phyloP scores from a whole-genome alignment of 2,888 invertebrate genomes.

The Helicoverpa assulta region DNA sequence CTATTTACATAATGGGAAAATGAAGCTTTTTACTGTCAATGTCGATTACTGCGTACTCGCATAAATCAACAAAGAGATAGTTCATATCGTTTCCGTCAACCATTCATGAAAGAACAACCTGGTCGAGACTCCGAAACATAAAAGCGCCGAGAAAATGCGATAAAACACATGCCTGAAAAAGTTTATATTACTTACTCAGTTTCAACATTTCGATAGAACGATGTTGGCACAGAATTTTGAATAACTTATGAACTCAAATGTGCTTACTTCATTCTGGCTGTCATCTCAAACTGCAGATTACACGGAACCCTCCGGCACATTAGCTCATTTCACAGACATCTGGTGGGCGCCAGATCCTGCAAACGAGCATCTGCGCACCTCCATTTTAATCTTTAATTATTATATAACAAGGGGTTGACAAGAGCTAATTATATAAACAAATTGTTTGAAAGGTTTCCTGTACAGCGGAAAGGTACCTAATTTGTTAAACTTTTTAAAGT shows the following conservation, averaged over 20 bases:
- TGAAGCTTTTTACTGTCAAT: conserved; percentile 13
- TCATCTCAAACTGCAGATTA: too few species aligned
- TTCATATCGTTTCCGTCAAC: conserved; percentile 1
- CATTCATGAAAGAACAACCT: background rate
- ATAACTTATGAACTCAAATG: too few species aligned
- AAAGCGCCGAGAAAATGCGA: background rate
- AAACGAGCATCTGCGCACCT: too few species aligned
- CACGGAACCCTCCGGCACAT: too few species aligned
- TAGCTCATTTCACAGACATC: too few species aligned
- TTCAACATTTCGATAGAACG: too few species aligned
- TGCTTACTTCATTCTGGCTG: too few species aligned
- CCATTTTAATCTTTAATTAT: background rate
- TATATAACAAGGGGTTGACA: conserved; percentile 1
- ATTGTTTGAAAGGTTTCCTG: background rate
- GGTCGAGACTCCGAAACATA: background rate
- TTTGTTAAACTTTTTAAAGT: background rate
- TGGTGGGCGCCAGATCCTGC: too few species aligned
- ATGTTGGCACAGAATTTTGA: too few species aligned
- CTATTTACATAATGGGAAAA: conserved; percentile 49
- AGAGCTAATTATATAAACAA: background rate
- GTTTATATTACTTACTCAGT: too few species aligned
- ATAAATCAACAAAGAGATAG: background rate
- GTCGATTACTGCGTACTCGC: background rate
- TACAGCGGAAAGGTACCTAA: background rate
- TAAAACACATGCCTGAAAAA: too few species aligned